A percentile compares a stretch with the other conserved stretches of the same genome.
Conservation (phyloP, 2,113 vertebrate genomes). For the Albula goreensis region DNA sequence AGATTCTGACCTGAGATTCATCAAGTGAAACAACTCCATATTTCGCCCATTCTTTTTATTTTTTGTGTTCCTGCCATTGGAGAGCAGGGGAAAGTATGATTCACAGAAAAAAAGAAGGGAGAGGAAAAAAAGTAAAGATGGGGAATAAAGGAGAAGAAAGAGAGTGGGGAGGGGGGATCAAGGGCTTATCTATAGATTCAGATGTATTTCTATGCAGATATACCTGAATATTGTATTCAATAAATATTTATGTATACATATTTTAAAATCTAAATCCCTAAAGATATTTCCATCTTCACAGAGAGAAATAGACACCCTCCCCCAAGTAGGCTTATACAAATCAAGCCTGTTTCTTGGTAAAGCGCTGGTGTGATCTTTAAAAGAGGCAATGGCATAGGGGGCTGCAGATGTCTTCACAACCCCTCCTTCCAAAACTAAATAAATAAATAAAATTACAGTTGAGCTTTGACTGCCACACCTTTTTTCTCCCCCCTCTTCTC, state of each 20-base stretch:
- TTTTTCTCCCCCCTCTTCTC: slow-evolving; percentile 43
- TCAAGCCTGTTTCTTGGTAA: neutral
- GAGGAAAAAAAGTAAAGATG: slow-evolving; percentile 42
- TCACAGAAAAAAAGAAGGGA: slow-evolving; percentile 36
- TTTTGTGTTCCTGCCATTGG: slow-evolving; percentile 43
- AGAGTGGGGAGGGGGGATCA: slow-evolving; percentile 43
- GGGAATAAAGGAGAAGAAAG: slow-evolving; percentile 50
- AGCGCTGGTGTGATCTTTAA: neutral
- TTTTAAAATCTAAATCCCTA: neutral
- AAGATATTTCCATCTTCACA: neutral
- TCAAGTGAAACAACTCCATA: slow-evolving; percentile 54
- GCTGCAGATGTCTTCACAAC: neutral
- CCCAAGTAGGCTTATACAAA: neutral
- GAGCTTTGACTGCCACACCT: slow-evolving; percentile 20
- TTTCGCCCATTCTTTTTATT: slow-evolving; percentile 49
- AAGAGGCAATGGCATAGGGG: neutral
- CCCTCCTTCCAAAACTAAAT: neutral
- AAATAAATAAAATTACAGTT: neutral
- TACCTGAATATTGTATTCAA: slow-evolving; percentile 19
- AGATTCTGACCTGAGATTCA: slow-evolving; percentile 60
- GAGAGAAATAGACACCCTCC: neutral
- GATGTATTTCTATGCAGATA: neutral
- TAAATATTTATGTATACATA: neutral
- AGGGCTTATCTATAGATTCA: neutral
- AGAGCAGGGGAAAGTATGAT: slow-evolving; percentile 50